These are phyloP conservation scores for Ectobius pallidus DNA, from an alignment of 2,888 invertebrate species.

Conservation along the genomic window DNA sequence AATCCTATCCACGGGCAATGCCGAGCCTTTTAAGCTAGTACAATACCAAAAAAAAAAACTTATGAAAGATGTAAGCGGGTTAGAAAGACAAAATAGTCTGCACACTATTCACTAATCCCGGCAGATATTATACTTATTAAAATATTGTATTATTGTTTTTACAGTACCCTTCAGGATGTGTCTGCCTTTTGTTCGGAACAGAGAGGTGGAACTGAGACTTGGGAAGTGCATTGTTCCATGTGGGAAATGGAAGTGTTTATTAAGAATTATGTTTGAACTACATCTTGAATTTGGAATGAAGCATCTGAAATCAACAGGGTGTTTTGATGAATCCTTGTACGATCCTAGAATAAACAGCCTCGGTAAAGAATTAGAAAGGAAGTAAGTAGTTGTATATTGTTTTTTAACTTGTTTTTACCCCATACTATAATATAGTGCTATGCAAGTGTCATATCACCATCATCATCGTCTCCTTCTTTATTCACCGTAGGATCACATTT, in stretches of 20 bases:
- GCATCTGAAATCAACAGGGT: constrained; percentile 28
- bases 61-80: too few relatives aligned
- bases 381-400: constrained; percentile 44
- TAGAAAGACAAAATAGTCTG: too few relatives aligned
- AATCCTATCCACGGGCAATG: too few relatives aligned
- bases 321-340: constrained; percentile 32
- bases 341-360: constrained; percentile 49
- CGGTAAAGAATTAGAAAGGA: constrained; percentile 2
- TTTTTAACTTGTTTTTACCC: too few relatives aligned
- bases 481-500: too few relatives aligned
- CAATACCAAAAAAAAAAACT: too few relatives aligned
- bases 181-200: constrained; percentile 59
- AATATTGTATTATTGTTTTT: constrained; percentile 51
- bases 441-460: too few relatives aligned
- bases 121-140: too few relatives aligned
- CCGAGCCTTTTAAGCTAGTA: too few relatives aligned
- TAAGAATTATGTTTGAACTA: constrained; percentile 58
- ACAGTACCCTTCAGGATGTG: constrained; percentile 63
- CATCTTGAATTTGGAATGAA: constrained; percentile 51
- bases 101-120: too few relatives aligned
- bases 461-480: too few relatives aligned
- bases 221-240: constrained; percentile 63
- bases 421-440: too few relatives aligned
- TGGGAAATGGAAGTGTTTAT: constrained; percentile 61
- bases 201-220: constrained; percentile 59